These are phyloP conservation scores for Scaptomyza caliginosa DNA, from an alignment of 2,888 invertebrate species.

Conservation along the genomic window DNA sequence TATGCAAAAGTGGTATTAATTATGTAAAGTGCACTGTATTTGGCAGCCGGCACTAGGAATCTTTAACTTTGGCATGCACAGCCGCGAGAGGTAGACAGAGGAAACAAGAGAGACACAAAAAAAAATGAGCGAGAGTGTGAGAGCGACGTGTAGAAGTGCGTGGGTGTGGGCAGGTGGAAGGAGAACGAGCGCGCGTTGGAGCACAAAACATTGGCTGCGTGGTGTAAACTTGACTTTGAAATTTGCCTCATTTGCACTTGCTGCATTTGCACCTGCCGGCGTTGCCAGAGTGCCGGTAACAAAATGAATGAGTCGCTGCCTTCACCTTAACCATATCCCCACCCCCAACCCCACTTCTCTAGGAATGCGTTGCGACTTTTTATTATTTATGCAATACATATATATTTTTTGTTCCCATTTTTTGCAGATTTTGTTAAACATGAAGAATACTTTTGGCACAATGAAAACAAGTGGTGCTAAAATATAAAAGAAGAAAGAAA, in stretches of 20 bases:
- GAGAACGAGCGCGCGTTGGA: conserved; percentile 32
- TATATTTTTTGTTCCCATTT: background rate
- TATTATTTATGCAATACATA: conserved; percentile 28
- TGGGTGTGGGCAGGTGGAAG: background rate
- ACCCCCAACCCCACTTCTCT: no score
- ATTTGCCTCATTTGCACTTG: conserved; percentile 78
- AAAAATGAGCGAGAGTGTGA: background rate
- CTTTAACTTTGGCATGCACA: conserved; percentile 31
- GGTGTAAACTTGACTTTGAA: conserved; percentile 79
- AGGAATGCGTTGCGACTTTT: conserved; percentile 18
- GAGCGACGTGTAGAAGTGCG: background rate
- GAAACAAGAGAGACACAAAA: background rate
- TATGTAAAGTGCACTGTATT: conserved; percentile 21
- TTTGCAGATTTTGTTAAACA: conserved; percentile 26
- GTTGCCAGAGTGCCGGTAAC: conserved; percentile 11
- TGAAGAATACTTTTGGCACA: conserved; percentile 42
- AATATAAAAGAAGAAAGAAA: background rate
- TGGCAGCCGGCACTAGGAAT: conserved; percentile 15
- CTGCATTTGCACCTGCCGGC: conserved; percentile 59
- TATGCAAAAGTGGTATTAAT: conserved; percentile 4
- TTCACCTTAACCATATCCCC: background rate
- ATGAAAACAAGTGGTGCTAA: conserved; percentile 33
- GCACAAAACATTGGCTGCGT: conserved; percentile 75
- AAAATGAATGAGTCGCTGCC: background rate
- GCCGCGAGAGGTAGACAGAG: background rate